phyloP scores from a whole-genome alignment of 2,797 vertebrate genomes.

The Bradypodion pumilum region DNA sequence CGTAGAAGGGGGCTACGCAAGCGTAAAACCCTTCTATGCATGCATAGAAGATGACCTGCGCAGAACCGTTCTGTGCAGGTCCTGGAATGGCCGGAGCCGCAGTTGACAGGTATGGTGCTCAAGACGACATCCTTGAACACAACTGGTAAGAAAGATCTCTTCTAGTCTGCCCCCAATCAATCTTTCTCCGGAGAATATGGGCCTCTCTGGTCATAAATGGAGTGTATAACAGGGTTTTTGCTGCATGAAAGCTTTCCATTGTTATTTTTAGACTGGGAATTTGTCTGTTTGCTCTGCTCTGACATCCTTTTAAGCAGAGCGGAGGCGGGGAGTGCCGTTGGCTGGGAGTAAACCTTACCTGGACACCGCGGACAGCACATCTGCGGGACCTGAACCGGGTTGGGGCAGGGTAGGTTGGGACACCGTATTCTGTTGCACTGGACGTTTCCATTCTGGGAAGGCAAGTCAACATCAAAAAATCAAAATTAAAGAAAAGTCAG shows the following conservation, averaged over 20 bases:
- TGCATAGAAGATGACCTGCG: too few species aligned
- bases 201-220: constrained; percentile 42
- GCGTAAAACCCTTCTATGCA: too few species aligned
- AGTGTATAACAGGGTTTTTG: constrained; percentile 47
- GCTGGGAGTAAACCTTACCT: constrained; percentile 71
- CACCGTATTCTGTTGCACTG: constrained; percentile 82
- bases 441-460: constrained; percentile 80
- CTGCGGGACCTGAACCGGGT: constrained; percentile 78
- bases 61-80: too few species aligned
- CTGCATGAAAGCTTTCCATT: constrained; percentile 51
- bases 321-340: constrained; percentile 23
- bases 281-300: constrained; percentile 34
- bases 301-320: background rate
- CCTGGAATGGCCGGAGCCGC: too few species aligned
- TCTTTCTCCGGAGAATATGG: background rate
- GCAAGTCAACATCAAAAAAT: constrained; percentile 36
- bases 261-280: constrained; percentile 51
- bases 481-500: too few species aligned
- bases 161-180: background rate
- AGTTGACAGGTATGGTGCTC: too few species aligned
- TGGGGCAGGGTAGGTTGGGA: constrained; percentile 77
- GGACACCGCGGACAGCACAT: constrained; percentile 82
- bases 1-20: too few species aligned
- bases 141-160: background rate
- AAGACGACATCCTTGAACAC: too few species aligned